Base-by-base conservation (phyloP, 2,888 invertebrate species). In the Lithophane leautieri region DNA sequence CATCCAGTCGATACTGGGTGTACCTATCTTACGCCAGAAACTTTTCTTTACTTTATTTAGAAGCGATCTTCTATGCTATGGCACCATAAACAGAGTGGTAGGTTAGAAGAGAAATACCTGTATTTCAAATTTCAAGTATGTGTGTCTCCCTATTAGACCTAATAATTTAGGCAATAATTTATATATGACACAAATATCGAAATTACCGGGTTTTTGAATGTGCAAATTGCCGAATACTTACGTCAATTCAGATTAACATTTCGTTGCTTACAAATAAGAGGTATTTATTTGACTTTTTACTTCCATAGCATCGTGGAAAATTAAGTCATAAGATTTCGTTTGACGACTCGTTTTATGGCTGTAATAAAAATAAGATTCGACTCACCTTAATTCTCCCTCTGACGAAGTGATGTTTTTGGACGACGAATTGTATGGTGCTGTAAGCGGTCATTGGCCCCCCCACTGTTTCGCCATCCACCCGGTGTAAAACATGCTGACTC, bases 381-480 rank as follows among this genome's bases (percentile, higher is more conserved):
- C 85, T 87, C 82, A 95, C 96, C 94, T 93, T 95, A 82, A 96
- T 92, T 91, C 94, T 95, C 34, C 94, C 94, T 83, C 93, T 90
- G 56, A 94, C 88, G 72, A 96, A 95, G 87, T 96, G 95, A 74
- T 95, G 95, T 85, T 93, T 95, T 86, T 96, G 95, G 52, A 95
- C 94, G 1, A 93, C 91, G 80, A 96, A 96, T 86, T 96, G 95
- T 83, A 96, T 95, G 22, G 94, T 95, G 88, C 95, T 94, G 90
- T 93, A 96, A 0, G 96, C 94, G 3, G 95, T 94, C 95, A 95
- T 95, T 8, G 94, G 91, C 47, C 93, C 93, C 1, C 92, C 93
- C 9, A 94, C 92, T 19, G 90, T 90, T 50, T 93, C 91, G 0
- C 94, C 95, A 72, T 95, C 94, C 68, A 96, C 95, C n/a, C 96